Evolutionary conservation across 2,797 vertebrate species (phyloP).

Genomic region (Brachymystax lenok): DNA sequence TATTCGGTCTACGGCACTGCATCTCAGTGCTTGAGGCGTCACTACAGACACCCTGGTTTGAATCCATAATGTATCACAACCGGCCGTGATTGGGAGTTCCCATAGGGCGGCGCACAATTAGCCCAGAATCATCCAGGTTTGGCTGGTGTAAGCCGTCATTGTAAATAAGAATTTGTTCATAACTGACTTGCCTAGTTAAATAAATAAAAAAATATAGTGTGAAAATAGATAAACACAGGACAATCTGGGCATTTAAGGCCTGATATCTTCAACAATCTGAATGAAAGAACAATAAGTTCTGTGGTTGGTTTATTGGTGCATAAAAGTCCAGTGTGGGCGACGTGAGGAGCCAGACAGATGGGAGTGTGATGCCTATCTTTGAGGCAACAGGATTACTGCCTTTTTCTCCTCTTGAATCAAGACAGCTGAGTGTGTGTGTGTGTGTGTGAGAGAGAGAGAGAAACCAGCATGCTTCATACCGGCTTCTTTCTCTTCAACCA

Average conservation of each 20-base stretch:
- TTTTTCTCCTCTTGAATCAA: slow-evolving; percentile 48
- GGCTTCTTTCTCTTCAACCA: slow-evolving; percentile 1
- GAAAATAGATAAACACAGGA: neutral
- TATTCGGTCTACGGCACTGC: too few species aligned
- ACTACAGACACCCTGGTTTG: too few species aligned
- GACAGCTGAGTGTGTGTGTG: slow-evolving; percentile 61
- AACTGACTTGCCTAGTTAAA: too few species aligned
- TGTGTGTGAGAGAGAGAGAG: slow-evolving; percentile 50
- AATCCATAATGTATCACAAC: too few species aligned
- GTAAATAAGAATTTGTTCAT: too few species aligned
- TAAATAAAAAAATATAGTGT: too few species aligned
- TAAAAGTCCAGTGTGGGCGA: slow-evolving; percentile 25
- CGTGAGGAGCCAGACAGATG: slow-evolving; percentile 40
- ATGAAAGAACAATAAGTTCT: slow-evolving; percentile 38
- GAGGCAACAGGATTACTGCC: slow-evolving; percentile 50
- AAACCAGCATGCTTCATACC: slow-evolving; percentile 52
- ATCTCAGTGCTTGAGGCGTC: too few species aligned
- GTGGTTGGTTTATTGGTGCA: slow-evolving; percentile 44
- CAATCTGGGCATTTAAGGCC: neutral
- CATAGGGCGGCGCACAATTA: too few species aligned
- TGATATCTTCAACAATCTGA: slow-evolving; percentile 35
- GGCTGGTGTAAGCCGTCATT: too few species aligned
- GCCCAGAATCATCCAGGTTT: too few species aligned
- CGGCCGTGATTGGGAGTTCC: too few species aligned
- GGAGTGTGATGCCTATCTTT: slow-evolving; percentile 51